phyloP scores from a whole-genome alignment of 2,888 invertebrate genomes.

The Xestia xanthographa region DNA sequence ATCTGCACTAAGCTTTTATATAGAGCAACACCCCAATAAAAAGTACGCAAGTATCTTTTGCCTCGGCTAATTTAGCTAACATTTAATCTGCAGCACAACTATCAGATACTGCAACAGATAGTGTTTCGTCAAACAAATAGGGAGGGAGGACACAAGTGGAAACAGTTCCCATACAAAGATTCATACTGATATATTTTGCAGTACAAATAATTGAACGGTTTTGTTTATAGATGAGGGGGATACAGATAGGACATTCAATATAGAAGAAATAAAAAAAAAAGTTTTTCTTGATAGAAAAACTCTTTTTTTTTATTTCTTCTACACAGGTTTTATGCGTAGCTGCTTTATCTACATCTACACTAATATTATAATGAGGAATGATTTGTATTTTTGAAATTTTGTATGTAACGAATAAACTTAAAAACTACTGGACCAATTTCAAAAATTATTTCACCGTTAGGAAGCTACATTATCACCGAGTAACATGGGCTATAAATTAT shows the following conservation, averaged over 20 bases:
- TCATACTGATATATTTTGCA: conserved; percentile 70
- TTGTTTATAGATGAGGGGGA: conserved; percentile 27
- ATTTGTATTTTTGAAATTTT: too few relatives aligned
- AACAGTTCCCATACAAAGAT: conserved; percentile 73
- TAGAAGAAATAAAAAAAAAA: too few relatives aligned
- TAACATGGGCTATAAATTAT: too few relatives aligned
- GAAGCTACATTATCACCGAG: too few relatives aligned
- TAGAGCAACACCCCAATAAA: conserved; percentile 2
- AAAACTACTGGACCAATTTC: too few relatives aligned
- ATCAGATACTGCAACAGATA: conserved; percentile 58
- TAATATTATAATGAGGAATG: too few relatives aligned
- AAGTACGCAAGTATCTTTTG: conserved; percentile 17
- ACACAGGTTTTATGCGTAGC: background rate
- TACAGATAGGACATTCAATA: conserved; percentile 6
- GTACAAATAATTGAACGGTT: conserved; percentile 60
- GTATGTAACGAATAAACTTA: too few relatives aligned
- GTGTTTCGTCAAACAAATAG: conserved; percentile 61
- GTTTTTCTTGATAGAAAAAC: too few relatives aligned
- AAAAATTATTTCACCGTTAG: too few relatives aligned
- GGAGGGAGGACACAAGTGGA: conserved; percentile 50
- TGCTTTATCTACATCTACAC: background rate
- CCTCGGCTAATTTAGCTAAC: conserved; percentile 53
- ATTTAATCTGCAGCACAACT: conserved; percentile 52
- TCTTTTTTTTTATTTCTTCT: background rate
- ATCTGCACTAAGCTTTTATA: background rate